Evolutionary conservation across 2,888 invertebrate species (phyloP).

Genomic region (Pollenia amentaria): DNA sequence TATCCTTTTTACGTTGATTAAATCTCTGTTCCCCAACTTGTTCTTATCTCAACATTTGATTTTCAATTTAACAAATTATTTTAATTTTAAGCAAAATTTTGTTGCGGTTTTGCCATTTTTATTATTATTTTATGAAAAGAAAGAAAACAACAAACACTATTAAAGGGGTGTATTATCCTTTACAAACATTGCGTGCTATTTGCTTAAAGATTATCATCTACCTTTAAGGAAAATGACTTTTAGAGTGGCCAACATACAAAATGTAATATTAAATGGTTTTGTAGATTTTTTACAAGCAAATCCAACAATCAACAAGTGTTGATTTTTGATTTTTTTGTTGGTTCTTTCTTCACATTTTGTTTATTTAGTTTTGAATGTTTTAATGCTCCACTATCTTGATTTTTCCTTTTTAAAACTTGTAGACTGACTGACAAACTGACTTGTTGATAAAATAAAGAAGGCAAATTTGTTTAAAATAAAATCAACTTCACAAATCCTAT

Average conservation of each 20-base stretch:
- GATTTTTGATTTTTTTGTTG: constrained; percentile 10
- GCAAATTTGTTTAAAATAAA: constrained; percentile 30
- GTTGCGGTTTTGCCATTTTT: not conserved
- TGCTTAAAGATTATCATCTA: constrained; percentile 47
- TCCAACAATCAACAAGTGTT: constrained; percentile 52
- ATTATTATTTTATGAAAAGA: not conserved
- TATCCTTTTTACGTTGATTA: no score
- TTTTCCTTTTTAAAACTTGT: constrained; percentile 15
- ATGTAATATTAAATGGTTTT: constrained; percentile 10
- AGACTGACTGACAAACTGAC: not conserved
- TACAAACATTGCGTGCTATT: constrained; percentile 63
- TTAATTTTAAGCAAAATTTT: not conserved
- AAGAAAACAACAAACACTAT: not conserved
- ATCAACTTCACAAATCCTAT: not conserved
- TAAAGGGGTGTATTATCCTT: constrained; percentile 20
- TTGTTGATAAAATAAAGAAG: constrained; percentile 13
- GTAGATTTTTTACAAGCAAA: constrained; percentile 18
- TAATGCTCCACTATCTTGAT: constrained; percentile 52
- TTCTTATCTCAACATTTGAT: no score
- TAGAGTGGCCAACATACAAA: constrained; percentile 25
- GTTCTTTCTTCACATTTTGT: constrained; percentile 4
- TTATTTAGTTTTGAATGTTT: constrained; percentile 50
- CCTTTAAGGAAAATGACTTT: constrained; percentile 46
- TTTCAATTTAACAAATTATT: no score
- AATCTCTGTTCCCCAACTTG: no score